Evolutionary conservation across 1,140 invertebrate genomes (phyloP).

Genomic region (Globodera ellingtonae): DNA sequence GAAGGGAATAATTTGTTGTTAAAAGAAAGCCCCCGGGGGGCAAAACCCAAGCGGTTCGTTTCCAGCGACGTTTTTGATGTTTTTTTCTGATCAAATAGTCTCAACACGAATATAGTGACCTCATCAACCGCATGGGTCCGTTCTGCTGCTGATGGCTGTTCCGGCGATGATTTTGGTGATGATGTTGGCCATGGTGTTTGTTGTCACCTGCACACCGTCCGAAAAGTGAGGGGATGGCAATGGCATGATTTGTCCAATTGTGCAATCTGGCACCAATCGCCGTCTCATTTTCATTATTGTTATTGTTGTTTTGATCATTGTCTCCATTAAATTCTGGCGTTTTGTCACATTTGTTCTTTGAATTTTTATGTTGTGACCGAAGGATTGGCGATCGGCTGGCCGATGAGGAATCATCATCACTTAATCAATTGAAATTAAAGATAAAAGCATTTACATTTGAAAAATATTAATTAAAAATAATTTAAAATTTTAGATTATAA

Average conservation of each 20-base stretch:
- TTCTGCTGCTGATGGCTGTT: neutral
- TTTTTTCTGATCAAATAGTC: too few relatives aligned
- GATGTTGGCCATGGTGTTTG: neutral
- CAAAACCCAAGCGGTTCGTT: too few relatives aligned
- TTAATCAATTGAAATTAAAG: neutral
- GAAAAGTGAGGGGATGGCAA: neutral
- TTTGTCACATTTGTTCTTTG: neutral
- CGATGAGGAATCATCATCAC: neutral
- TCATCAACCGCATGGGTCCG: neutral
- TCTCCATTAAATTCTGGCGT: neutral
- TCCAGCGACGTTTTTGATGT: too few relatives aligned
- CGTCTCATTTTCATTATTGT: conserved; percentile 4
- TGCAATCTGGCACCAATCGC: neutral
- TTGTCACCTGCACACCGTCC: neutral
- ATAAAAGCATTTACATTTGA: too few relatives aligned
- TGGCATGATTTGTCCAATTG: neutral
- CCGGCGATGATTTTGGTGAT: neutral
- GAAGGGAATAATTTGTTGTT: too few relatives aligned
- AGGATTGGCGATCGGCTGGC: neutral
- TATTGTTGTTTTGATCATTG: neutral
- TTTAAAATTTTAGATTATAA: too few relatives aligned
- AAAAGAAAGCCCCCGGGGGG: too few relatives aligned
- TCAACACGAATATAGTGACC: too few relatives aligned
- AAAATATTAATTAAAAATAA: too few relatives aligned
- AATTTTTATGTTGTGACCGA: neutral